A percentile compares a stretch with the other conserved stretches of the same genome.
Evolutionary conservation across 1,140 invertebrate genomes (phyloP).

Genomic region (Zaprionus vittiger): DNA sequence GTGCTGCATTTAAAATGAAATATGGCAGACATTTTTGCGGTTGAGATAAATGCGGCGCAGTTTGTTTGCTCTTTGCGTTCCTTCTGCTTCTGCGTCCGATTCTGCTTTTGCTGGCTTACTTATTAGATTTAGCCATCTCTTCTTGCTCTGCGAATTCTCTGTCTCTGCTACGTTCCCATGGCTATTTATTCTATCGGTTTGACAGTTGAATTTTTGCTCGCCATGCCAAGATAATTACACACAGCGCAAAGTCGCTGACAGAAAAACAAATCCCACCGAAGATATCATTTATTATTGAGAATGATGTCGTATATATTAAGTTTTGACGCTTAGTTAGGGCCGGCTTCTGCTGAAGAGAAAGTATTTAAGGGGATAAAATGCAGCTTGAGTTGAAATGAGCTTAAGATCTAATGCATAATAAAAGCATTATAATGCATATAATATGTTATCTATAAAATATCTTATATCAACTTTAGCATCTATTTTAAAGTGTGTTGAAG

Average conservation of each 20-base stretch:
- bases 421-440: too few relatives aligned
- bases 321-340: background rate
- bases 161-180: constrained; percentile 3
- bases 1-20: constrained; percentile 80
- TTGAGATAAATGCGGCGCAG: constrained; percentile 69
- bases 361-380: too few relatives aligned
- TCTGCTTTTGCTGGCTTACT: constrained; percentile 51
- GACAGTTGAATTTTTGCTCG: constrained; percentile 21
- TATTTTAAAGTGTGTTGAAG: background rate
- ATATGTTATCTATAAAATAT: too few relatives aligned
- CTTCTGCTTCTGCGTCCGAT: constrained; percentile 2
- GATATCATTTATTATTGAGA: constrained; percentile 3
- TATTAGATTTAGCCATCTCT: constrained; percentile 60
- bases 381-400: too few relatives aligned
- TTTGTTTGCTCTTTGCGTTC: constrained; percentile 61
- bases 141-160: background rate
- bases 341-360: too few relatives aligned
- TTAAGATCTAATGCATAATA: too few relatives aligned
- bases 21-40: constrained; percentile 79
- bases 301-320: constrained; percentile 1
- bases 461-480: too few relatives aligned
- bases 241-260: background rate
- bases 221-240: constrained; percentile 11
- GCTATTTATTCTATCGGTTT: constrained; percentile 29
- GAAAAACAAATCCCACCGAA: constrained; percentile 10